These are phyloP conservation scores for Lates calcarifer DNA, from an alignment of 2,113 vertebrate genomes.

Conservation along the genomic window DNA sequence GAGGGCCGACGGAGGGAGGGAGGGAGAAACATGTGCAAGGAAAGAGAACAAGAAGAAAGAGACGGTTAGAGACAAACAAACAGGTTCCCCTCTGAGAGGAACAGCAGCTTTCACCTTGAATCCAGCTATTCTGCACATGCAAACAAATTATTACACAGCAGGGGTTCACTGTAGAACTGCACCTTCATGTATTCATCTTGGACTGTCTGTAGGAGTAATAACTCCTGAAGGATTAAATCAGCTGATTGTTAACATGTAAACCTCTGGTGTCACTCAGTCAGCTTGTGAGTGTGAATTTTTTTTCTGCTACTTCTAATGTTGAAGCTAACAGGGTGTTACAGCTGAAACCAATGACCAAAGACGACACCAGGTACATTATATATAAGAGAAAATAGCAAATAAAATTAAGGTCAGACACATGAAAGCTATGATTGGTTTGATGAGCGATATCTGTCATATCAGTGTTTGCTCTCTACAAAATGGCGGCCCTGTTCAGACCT, in stretches of 20 bases:
- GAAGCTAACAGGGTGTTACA: background rate
- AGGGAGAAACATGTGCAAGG: conserved; percentile 8
- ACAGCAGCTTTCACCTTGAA: conserved; percentile 37
- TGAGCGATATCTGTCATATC: too few species aligned
- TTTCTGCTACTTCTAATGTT: background rate
- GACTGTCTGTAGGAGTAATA: background rate
- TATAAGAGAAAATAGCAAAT: too few species aligned
- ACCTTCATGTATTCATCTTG: background rate
- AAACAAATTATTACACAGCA: background rate
- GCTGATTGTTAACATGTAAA: background rate
- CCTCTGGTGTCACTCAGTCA: background rate
- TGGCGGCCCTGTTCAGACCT: too few species aligned
- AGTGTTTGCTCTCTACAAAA: too few species aligned
- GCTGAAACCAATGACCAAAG: too few species aligned
- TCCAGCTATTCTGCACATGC: background rate
- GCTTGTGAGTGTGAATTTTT: background rate
- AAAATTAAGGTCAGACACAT: too few species aligned
- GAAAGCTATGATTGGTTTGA: too few species aligned
- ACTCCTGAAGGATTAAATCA: background rate
- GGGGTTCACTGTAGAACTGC: background rate
- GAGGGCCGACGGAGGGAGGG: conserved; percentile 5
- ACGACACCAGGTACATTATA: too few species aligned
- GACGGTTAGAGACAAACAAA: conserved; percentile 57
- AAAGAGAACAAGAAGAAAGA: conserved; percentile 39
- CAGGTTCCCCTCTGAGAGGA: conserved; percentile 8